These are phyloP conservation scores for Mythimna lalbum DNA, from an alignment of 2,888 invertebrate genomes.

Conservation along the genomic window DNA sequence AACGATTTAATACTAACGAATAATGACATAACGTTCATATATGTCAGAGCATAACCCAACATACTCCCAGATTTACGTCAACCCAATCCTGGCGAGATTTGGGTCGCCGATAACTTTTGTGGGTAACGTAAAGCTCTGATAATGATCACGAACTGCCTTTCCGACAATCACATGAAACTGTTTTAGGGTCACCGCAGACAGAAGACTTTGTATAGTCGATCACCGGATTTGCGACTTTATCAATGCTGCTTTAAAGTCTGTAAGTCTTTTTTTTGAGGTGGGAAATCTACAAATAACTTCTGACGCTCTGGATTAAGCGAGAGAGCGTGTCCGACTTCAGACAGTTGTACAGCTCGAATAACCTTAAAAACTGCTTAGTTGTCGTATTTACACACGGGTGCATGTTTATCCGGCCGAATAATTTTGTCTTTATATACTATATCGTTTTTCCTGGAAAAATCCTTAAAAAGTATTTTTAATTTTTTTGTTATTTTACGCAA, in stretches of 20 bases:
- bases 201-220: background rate
- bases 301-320: too few relatives aligned
- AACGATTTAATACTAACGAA: background rate
- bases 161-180: conserved; percentile 39
- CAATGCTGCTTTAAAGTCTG: background rate
- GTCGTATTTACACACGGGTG: too few relatives aligned
- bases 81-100: conserved; percentile 44
- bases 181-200: background rate
- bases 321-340: too few relatives aligned
- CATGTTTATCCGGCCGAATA: too few relatives aligned
- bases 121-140: conserved; percentile 40
- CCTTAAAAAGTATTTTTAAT: too few relatives aligned
- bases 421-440: too few relatives aligned
- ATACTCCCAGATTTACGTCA: conserved; percentile 28
- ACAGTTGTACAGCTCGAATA: too few relatives aligned
- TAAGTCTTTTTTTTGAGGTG: too few relatives aligned
- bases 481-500: too few relatives aligned
- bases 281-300: too few relatives aligned
- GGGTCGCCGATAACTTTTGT: conserved; percentile 46
- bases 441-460: too few relatives aligned
- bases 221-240: background rate
- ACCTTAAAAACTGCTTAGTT: too few relatives aligned
- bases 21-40: background rate
- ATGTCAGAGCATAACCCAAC: conserved; percentile 18
- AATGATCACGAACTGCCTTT: conserved; percentile 27